These are phyloP conservation scores for Anolis sagrei DNA, from an alignment of 2,113 vertebrate species.

Conservation along the genomic window DNA sequence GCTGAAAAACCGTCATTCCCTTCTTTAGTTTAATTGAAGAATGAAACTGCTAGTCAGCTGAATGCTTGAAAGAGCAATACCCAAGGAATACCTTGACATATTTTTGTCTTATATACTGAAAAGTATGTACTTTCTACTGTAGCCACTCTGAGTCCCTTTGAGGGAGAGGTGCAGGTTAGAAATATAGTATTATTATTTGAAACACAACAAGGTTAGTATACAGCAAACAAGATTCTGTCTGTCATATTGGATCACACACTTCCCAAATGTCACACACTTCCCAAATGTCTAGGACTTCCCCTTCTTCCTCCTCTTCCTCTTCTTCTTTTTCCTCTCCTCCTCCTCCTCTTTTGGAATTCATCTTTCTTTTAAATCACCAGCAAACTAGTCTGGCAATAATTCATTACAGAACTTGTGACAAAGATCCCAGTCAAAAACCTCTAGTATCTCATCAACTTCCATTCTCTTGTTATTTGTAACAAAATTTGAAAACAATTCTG, in stretches of 20 bases:
- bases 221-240: too few relatives aligned
- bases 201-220: too few relatives aligned
- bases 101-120: slow-evolving; percentile 8
- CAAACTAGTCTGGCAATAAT: not conserved
- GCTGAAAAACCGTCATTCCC: not conserved
- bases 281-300: too few relatives aligned
- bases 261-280: too few relatives aligned
- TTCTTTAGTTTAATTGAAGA: slow-evolving; percentile 34
- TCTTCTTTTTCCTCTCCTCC: too few relatives aligned
- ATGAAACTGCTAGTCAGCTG: slow-evolving; percentile 56
- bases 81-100: slow-evolving; percentile 54
- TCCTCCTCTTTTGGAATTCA: too few relatives aligned
- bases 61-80: slow-evolving; percentile 58
- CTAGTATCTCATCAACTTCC: not conserved
- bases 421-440: not conserved
- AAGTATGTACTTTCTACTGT: slow-evolving; percentile 37
- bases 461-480: too few relatives aligned
- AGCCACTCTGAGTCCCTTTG: too few relatives aligned
- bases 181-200: not conserved
- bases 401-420: not conserved
- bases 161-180: too few relatives aligned
- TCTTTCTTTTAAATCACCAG: not conserved
- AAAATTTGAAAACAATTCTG: too few relatives aligned
- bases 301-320: too few relatives aligned
- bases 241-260: too few relatives aligned